phyloP scores from a whole-genome alignment of 2,113 vertebrate genomes.

The Heteronetta atricapilla region DNA sequence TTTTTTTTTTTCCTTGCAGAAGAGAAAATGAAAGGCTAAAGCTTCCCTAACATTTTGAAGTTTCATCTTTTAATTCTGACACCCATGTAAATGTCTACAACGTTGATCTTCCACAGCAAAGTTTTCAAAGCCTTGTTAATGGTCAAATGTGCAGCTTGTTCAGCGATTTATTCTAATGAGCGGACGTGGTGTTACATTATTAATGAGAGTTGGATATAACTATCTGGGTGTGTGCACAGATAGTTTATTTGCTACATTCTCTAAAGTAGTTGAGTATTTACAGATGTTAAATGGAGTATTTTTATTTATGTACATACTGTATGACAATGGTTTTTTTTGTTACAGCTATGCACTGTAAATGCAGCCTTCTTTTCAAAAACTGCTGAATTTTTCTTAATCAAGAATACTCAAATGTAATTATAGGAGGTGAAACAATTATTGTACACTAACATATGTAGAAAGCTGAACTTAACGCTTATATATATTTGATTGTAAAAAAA shows the following conservation, averaged over 20 bases:
- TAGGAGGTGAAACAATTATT: constrained; percentile 89
- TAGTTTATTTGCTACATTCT: constrained; percentile 90
- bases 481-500: constrained; percentile 95
- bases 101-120: constrained; percentile 84
- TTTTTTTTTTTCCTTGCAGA: constrained; percentile 29
- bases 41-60: constrained; percentile 77
- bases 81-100: constrained; percentile 80
- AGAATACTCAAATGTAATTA: constrained; percentile 96
- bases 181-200: constrained; percentile 87
- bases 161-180: constrained; percentile 82
- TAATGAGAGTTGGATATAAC: constrained; percentile 79
- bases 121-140: constrained; percentile 85
- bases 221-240: constrained; percentile 82
- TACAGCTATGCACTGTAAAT: constrained; percentile 99
- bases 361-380: constrained; percentile 96
- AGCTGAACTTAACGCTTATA: constrained; percentile 87
- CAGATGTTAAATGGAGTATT: constrained; percentile 94
- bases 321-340: constrained; percentile 94
- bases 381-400: constrained; percentile 94
- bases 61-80: constrained; percentile 79
- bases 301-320: constrained; percentile 98
- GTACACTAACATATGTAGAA: constrained; percentile 95
- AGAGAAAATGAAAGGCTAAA: constrained; percentile 73
- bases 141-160: constrained; percentile 88
- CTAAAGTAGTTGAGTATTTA: constrained; percentile 94